These are phyloP conservation scores for Cherax quadricarinatus DNA, from an alignment of 1,140 invertebrate species.

Conservation along the genomic window DNA sequence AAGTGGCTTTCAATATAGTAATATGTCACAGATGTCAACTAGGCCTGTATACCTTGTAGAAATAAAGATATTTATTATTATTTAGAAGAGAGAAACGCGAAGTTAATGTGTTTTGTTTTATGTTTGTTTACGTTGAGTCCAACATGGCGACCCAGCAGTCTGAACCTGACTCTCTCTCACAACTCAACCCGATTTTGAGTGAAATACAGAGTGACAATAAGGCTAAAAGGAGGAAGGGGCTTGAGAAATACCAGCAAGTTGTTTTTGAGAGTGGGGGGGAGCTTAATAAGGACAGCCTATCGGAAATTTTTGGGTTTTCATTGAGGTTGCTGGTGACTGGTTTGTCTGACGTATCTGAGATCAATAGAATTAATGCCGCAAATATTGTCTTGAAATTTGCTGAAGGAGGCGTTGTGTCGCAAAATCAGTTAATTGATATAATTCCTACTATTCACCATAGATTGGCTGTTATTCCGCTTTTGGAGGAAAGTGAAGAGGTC, in stretches of 20 bases:
- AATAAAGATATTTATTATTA: too few relatives aligned
- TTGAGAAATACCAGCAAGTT: conserved; percentile 17
- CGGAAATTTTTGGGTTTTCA: conserved; percentile 28
- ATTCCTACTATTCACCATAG: conserved; percentile 53
- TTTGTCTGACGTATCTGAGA: conserved; percentile 34
- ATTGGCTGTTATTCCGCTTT: conserved; percentile 12
- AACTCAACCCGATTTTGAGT: conserved; percentile 51
- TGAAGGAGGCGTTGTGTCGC: background rate
- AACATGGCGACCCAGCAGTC: conserved; percentile 58
- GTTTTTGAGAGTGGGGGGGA: conserved; percentile 32
- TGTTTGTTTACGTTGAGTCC: background rate
- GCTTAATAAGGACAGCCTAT: background rate
- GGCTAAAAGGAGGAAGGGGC: conserved; percentile 50
- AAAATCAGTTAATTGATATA: conserved; percentile 33
- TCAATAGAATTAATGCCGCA: conserved; percentile 37
- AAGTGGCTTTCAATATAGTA: too few relatives aligned
- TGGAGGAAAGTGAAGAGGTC: conserved; percentile 60
- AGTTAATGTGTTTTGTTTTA: too few relatives aligned
- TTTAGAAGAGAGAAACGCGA: too few relatives aligned
- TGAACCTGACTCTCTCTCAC: too few relatives aligned
- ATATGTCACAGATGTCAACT: too few relatives aligned
- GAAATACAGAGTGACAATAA: conserved; percentile 48
- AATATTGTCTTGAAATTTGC: conserved; percentile 42
- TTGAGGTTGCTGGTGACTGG: conserved; percentile 13
- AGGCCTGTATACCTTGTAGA: too few relatives aligned